phyloP scores from a whole-genome alignment of 2,113 vertebrate genomes.

The Elanus axillaris region DNA sequence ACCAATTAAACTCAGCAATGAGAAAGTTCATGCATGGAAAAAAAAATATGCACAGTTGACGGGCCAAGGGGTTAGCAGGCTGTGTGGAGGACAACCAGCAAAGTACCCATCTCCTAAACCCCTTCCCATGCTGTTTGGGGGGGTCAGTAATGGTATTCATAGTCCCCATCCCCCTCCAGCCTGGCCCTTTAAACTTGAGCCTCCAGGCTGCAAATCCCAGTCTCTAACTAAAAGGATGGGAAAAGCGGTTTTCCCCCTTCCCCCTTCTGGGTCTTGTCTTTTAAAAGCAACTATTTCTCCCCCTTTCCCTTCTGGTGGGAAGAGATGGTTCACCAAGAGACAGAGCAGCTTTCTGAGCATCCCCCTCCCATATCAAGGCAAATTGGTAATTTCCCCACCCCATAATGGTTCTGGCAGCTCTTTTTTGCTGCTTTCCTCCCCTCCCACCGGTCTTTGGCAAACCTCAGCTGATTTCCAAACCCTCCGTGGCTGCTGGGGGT shows the following conservation, averaged over 20 bases:
- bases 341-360: background rate
- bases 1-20: background rate
- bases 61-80: background rate
- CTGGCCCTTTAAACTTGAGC: constrained; percentile 24
- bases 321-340: background rate
- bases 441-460: background rate
- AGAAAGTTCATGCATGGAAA: background rate
- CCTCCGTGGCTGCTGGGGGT: background rate
- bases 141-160: fast-evolving
- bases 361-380: background rate
- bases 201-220: background rate
- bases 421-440: background rate
- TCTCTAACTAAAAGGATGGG: background rate
- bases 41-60: fast-evolving
- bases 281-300: background rate
- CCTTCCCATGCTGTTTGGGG: fast-evolving
- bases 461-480: constrained; percentile 5
- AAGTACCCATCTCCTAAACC: background rate
- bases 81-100: background rate
- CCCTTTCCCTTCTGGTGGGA: background rate
- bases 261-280: background rate
- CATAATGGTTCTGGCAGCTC: background rate
- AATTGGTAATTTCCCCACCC: background rate
- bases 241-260: background rate
- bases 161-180: background rate